Evolutionary conservation across 2,113 vertebrate genomes (phyloP), one percentile per base, ranked within the genome.

Genomic region (Phocoena phocoena): DNA sequence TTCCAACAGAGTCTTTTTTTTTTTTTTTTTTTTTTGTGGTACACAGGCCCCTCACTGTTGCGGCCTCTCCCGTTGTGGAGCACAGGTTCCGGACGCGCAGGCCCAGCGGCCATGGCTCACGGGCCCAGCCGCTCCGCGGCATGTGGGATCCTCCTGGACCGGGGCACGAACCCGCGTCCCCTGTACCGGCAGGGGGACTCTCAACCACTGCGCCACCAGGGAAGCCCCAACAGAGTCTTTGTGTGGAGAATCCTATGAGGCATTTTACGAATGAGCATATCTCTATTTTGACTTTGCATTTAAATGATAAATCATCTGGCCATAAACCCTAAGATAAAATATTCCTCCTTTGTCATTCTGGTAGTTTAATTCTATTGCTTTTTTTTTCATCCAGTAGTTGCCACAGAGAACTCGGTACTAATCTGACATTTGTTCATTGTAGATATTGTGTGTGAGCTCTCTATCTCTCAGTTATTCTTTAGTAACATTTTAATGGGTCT

Each of bases 221-320:
- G 44, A 47, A 47, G 44, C 9, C 44, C 50, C 21, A 84, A 2
- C 65, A 77, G 53, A 36, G 26, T 38, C 36, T 71, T 82, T 63
- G 11, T 47, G 55, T 15, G 17, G 41, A 76, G 53, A 93, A 84
- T 41, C 41, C 62, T 13, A 33, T 70, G 28, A 92, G 60, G 41
- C 68, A 92, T 88, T 71, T 65, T n/a, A 58, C 44, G 92, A 67
- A 84, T 33, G 33, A 92, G 15, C 14, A 13, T 47, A 47, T 55
- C 31, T 83, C 83, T 85, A 84, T 88, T 95, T 84, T 84, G 36
- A 65, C 44, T 85, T 93, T 63, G 20, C 7, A 63, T 91, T 58
- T 91, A 76, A 87, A 62, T 55, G 44, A 77, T 38, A 82, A 76
- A 95, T 87, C 53, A 63, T 55, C 63, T 38, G n/a, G 63, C 47